Percentiles rank a stretch among this genome's conserved stretches.
These are phyloP conservation scores for Rhagonycha fulva DNA, from an alignment of 2,888 invertebrate species.

Conservation along the genomic window DNA sequence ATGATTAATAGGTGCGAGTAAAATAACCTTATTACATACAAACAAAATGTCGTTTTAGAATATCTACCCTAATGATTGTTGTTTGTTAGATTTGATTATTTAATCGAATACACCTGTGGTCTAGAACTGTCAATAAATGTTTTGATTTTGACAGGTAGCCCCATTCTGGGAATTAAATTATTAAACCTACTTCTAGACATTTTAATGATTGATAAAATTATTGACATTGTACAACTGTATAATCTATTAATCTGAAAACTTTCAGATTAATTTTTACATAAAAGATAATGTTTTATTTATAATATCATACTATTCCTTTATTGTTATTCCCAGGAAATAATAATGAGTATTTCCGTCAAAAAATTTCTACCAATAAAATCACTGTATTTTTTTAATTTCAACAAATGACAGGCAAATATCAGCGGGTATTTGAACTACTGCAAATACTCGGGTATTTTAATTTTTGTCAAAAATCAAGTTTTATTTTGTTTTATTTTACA, in stretches of 20 bases:
- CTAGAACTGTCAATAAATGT: background rate
- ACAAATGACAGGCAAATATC: no score
- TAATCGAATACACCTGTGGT: background rate
- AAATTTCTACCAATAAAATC: no score
- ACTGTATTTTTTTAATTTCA: no score
- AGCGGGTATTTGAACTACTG: no score
- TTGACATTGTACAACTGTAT: background rate
- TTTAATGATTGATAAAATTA: background rate
- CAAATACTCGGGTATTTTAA: no score
- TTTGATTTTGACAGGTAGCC: background rate
- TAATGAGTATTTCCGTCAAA: background rate
- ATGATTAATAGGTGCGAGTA: background rate
- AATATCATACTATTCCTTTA: background rate
- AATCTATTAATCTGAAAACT: no score
- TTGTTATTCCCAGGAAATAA: background rate
- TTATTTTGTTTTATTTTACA: no score
- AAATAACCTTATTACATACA: background rate
- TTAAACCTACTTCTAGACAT: background rate
- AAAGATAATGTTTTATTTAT: background rate
- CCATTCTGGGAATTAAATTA: background rate
- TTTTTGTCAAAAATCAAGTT: no score
- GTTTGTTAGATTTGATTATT: background rate
- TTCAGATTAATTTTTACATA: background rate
- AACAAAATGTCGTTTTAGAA: background rate
- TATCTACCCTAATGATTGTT: background rate